Percentiles rank a stretch among this genome's conserved stretches.
Conservation (phyloP, 2,888 invertebrate species). For the Agrochola circellaris region DNA sequence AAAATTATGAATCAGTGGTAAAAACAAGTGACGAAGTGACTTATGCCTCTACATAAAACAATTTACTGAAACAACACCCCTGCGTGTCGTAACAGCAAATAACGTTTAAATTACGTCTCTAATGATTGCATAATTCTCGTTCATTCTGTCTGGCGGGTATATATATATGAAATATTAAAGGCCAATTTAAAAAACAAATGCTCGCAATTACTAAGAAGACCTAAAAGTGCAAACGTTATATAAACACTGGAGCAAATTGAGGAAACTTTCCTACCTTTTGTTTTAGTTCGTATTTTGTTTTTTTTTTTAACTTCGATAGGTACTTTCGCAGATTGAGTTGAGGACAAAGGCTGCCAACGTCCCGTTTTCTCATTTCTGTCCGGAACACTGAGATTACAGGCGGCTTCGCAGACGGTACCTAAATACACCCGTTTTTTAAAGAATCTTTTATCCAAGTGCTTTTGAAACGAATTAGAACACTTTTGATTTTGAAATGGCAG, state of each 20-base stretch:
- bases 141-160: neutral
- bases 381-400: slow-evolving; percentile 38
- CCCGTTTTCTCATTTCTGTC: slow-evolving; percentile 47
- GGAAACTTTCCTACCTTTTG: slow-evolving; percentile 40
- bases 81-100: slow-evolving; percentile 24
- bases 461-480: slow-evolving; percentile 31
- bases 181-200: slow-evolving; percentile 31
- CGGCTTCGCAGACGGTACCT: slow-evolving; percentile 23
- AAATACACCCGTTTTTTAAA: slow-evolving; percentile 31
- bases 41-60: slow-evolving; percentile 3
- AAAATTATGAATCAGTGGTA: too few relatives aligned
- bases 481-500: slow-evolving; percentile 11
- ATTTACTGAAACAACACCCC: slow-evolving; percentile 1
- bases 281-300: slow-evolving; percentile 22
- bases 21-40: too few relatives aligned
- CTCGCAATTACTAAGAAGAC: slow-evolving; percentile 33
- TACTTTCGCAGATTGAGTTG: slow-evolving; percentile 50
- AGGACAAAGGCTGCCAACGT: slow-evolving; percentile 32
- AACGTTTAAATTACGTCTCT: slow-evolving; percentile 20
- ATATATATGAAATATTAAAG: slow-evolving; percentile 5
- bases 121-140: slow-evolving; percentile 34
- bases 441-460: slow-evolving; percentile 22
- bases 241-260: slow-evolving; percentile 39
- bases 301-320: slow-evolving; percentile 37
- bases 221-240: slow-evolving; percentile 36